phyloP scores from a whole-genome alignment of 64 coral and sea anemone genomes.

The Montipora capricornis region DNA sequence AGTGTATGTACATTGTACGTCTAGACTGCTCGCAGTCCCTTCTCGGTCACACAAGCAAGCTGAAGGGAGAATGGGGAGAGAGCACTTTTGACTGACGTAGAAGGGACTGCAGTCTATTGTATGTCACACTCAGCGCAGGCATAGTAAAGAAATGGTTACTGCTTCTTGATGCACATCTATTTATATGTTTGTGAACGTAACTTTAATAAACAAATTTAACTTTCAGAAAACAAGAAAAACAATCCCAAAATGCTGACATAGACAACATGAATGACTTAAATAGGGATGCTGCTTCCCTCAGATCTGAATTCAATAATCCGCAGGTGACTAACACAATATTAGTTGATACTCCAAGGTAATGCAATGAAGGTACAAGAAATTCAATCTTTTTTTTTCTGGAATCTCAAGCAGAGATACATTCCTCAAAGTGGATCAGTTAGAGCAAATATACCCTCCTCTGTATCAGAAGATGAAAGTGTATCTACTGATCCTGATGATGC shows the following conservation, averaged over 20 bases:
- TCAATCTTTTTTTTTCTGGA: background rate
- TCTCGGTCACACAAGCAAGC: too few relatives aligned
- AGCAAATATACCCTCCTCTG: constrained; percentile 25
- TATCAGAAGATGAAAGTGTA: background rate
- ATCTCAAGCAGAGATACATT: background rate
- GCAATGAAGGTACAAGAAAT: too few relatives aligned
- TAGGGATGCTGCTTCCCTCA: constrained; percentile 4
- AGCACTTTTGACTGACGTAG: too few relatives aligned
- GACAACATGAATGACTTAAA: constrained; percentile 53
- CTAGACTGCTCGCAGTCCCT: too few relatives aligned
- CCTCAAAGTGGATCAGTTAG: background rate
- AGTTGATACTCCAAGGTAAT: too few relatives aligned
- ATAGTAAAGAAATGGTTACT: too few relatives aligned
- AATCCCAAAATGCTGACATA: background rate
- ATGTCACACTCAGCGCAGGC: too few relatives aligned
- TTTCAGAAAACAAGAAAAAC: background rate
- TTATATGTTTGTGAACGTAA: too few relatives aligned
- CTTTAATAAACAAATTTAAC: background rate
- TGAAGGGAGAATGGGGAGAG: too few relatives aligned
- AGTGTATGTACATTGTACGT: too few relatives aligned
- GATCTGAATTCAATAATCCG: background rate
- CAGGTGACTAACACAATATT: background rate
- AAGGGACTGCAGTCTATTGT: too few relatives aligned
- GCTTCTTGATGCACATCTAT: too few relatives aligned
- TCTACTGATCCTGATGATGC: constrained; percentile 74